Base-by-base conservation (phyloP, 2,888 invertebrate genomes). In the Unio pictorum region DNA sequence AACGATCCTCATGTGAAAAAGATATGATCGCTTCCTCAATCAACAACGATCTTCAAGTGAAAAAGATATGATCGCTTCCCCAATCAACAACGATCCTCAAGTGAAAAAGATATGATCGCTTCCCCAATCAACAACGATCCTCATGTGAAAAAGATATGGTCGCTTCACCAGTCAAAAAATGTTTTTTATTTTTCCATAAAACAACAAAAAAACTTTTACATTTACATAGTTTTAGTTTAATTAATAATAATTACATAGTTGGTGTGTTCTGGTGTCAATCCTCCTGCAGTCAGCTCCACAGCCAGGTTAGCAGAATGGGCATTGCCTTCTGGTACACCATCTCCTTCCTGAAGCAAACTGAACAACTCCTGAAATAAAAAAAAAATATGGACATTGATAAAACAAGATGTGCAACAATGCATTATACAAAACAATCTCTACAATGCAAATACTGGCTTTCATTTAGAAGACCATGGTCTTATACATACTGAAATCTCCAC, bases 211-310 rank as follows among this genome's bases (percentile, higher is more conserved):
- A 7, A 17, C 61, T 18, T 28, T 17, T 26, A 23, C 3, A 28
- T 61, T 28, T 26, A 6, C 45, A 62, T 20, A 23, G 62, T 7
- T 62, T 28, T 20, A 58, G 5, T 58, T 17, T 1, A n/a, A 55
- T 28, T 30, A 26, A 45, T n/a, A 23, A 23, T n/a, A 80, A 87
- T 86, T 75, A 89, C 89, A 73, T 83, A 85, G 60, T 73, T 77
- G 3, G 84, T 83, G 75, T 88, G 86, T 71, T 87, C 86, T 4
- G 85, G 84, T 18, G 83, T 82, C 8, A 90, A 73, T 6, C 89
- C 89, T 6, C 90, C 90, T 11, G 90, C 90, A 0, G 83, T 81
- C 59, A 90, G 80, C 65, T 89, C 90, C 59, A 89, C 83, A 20
- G 83, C 82, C 55, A 89, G 76, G 58, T 73, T 82, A 7, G 83